Evolutionary conservation across 2,888 invertebrate genomes (phyloP).

Genomic region (Melinaea marsaeus): DNA sequence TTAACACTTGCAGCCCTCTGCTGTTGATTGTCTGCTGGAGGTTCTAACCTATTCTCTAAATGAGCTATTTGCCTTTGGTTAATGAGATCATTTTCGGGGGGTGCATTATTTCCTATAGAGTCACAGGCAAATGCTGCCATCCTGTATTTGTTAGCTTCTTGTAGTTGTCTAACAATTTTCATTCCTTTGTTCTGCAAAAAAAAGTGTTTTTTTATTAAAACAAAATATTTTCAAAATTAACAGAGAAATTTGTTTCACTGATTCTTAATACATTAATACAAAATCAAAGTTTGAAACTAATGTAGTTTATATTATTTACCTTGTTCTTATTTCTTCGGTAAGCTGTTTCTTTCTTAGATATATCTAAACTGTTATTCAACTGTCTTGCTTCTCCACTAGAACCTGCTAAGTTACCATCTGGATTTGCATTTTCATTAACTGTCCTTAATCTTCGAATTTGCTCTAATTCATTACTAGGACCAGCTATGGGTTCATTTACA

Average conservation of each 20-base stretch:
- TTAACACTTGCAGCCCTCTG: constrained; percentile 71
- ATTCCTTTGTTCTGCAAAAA: constrained; percentile 67
- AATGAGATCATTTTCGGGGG: constrained; percentile 69
- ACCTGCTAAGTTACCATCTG: constrained; percentile 42
- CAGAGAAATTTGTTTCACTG: neutral
- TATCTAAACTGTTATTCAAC: constrained; percentile 45
- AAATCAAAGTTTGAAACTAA: neutral
- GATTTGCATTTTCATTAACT: constrained; percentile 44
- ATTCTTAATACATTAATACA: neutral
- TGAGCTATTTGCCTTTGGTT: constrained; percentile 71
- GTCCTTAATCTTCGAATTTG: constrained; percentile 35
- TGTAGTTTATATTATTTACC: constrained; percentile 36
- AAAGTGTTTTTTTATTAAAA: constrained; percentile 7
- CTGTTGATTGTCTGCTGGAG: constrained; percentile 53
- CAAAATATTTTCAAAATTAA: neutral
- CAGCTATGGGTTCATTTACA: constrained; percentile 59
- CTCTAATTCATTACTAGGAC: constrained; percentile 63
- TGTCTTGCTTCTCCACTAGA: constrained; percentile 47
- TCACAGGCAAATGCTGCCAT: constrained; percentile 77
- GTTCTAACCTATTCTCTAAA: constrained; percentile 62
- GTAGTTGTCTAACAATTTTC: constrained; percentile 70
- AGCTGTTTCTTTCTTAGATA: constrained; percentile 55
- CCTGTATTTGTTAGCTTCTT: constrained; percentile 72
- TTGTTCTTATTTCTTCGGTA: constrained; percentile 64
- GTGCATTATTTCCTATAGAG: constrained; percentile 48